Conservation (phyloP, 2,113 vertebrate species). For the Rhombomys opimus region DNA sequence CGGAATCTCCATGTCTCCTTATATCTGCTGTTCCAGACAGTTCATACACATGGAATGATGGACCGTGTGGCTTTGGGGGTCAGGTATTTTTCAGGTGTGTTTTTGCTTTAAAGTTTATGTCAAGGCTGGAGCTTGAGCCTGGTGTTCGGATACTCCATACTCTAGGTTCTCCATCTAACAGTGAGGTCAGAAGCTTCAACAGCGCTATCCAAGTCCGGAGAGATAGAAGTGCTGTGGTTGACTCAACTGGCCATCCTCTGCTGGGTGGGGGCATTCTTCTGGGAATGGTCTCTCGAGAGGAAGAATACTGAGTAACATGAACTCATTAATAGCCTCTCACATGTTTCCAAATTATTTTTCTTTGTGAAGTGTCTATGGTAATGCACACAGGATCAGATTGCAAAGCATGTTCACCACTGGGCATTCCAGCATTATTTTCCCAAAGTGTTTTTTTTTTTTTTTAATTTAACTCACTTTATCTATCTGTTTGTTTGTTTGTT, state of each 20-base stretch:
- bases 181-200: background rate
- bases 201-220: background rate
- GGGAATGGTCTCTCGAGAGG: conserved; percentile 13
- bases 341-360: conserved; percentile 42
- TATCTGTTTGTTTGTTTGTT: background rate
- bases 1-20: background rate
- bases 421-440: background rate
- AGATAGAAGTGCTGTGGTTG: background rate
- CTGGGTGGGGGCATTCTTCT: background rate
- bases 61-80: background rate
- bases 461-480: background rate
- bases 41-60: background rate
- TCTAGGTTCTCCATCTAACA: background rate
- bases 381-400: background rate
- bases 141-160: background rate
- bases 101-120: background rate
- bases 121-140: background rate
- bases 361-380: background rate
- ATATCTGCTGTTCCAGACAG: background rate
- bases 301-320: background rate
- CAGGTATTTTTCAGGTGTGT: background rate
- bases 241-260: conserved; percentile 8
- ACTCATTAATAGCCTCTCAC: background rate
- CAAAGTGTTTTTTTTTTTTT: background rate
- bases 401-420: background rate